Evolutionary conservation across 2,113 vertebrate genomes (phyloP), one percentile per base, ranked within the genome.

Genomic region (Barnardius zonarius): DNA sequence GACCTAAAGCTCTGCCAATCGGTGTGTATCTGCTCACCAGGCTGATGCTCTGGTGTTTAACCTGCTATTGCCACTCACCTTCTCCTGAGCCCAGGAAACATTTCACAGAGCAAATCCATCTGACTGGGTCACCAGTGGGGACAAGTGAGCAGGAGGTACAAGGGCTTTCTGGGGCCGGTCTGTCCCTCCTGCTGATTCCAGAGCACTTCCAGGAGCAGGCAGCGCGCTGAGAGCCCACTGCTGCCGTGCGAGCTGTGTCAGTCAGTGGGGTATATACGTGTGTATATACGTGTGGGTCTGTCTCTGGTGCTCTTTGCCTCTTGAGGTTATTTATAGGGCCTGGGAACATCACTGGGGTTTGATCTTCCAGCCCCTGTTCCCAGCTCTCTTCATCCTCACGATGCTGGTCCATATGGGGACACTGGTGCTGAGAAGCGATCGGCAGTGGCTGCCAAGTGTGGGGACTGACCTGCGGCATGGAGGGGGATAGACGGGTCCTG

Each of bases 211-310:
- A 18, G 54, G 68, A 62, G 46, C n/a, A 59, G 33, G 33, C 27
- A 2, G 22, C 1, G 6, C 35, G 14, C 48, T 7, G 17, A 4
- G 7, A 44, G 27, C 63, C 20, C 13, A 3, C 31, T 1, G 2
- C 64, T 14, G 73, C 22, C 3, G 0, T 15, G 14, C 5, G 10
- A 8, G 37, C 39, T 11, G 1, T 1, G 8, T 10, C 28, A 33
- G 17, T 8, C 8, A 1, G 4, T 9, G 30, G 1, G 19, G 20
- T 13, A 2, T 28, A 4, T 3, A 5, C 0, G 5, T 0, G 2
- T 6, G 20, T 11, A 2, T 35, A 5, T 2, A 4, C 0, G 5
- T 1, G 2, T 5, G 37, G 35, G 63, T 17, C 9, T 0, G 1
- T 16, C 68, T 31, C 17, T 2, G 13, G 52, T 44, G 48, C 28